Conservation (phyloP, 53 echinoderm and acorn worm species). For the Hippasteria phrygiana region DNA sequence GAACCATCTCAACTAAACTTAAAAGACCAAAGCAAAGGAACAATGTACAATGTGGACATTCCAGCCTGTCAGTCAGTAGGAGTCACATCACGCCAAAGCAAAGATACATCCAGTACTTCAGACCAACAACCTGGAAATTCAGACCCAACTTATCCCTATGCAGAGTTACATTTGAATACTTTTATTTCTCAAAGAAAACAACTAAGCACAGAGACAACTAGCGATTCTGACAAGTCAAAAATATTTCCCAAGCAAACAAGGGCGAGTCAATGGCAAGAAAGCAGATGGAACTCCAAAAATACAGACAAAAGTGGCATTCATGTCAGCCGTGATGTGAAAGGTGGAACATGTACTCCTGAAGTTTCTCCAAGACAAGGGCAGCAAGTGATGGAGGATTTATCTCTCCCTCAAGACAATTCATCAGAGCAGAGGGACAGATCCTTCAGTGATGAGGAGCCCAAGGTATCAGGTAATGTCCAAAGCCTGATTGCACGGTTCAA, state of each 20-base stretch:
- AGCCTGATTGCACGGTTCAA: slow-evolving; percentile 36
- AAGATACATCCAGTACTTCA: neutral
- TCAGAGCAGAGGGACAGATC: neutral
- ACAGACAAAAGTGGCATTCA: neutral
- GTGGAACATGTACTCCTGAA: neutral
- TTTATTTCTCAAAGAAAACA: neutral
- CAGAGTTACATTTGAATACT: neutral
- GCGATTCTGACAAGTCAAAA: neutral
- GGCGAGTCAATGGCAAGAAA: neutral
- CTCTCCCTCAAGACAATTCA: neutral
- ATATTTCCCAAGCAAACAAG: neutral
- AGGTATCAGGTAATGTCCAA: slow-evolving; percentile 12
- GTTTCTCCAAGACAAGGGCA: neutral
- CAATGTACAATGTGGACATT: too few relatives aligned
- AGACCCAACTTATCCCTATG: neutral
- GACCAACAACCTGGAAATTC: neutral
- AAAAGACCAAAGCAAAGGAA: neutral
- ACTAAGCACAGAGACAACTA: neutral
- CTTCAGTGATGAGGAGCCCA: neutral
- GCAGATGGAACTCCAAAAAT: too few relatives aligned
- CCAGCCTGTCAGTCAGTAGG: neutral
- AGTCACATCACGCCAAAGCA: neutral
- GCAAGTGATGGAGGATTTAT: neutral
- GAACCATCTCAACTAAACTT: neutral
- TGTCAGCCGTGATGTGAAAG: neutral